Evolutionary conservation across 2,113 vertebrate genomes (phyloP), one percentile per base, ranked within the genome.

Genomic region (Siphamia tubifer): DNA sequence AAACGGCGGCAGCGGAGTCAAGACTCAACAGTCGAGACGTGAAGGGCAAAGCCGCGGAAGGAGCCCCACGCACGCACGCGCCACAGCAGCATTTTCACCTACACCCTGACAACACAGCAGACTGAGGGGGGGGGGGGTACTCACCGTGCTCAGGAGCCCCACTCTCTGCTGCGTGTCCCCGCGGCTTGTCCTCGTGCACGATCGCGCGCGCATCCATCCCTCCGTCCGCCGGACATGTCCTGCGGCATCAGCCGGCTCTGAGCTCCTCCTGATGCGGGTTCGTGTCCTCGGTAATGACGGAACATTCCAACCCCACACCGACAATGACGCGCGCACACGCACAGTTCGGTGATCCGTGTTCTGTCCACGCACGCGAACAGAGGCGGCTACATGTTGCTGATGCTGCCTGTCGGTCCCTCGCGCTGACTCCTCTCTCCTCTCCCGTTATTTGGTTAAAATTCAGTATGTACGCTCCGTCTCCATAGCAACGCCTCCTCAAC

Each of bases 391-490:
- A 91, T 93, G 90, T 93, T 90, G 90, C 91, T 91, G 79, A 16
- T 84, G 79, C 77, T 81, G 3, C 74, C 86, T 82, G 77, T 61
- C 63, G 61, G 23, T 72, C 82, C 61, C 85, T 74, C 84, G 80
- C 77, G 45, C 82, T 73, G 86, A 62, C 86, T 70, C 84, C n/a
- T n/a, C n/a, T 54, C 81, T 75, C 53, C 62, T 84, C 85, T 75
- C 84, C 69, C 58, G 58, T 89, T 88, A 84, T 85, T 91, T 88
- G 84, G 88, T 92, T 93, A 92, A 92, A 88, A 92, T 93, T 92
- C 92, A 90, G 90, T 93, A 93, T 93, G 90, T 91, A 93, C 86
- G 89, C 91, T 86, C 87, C 78, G 91, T 91, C 87, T 88, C 92
- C 90, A n/a, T 91, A 90, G 92, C 91, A 92, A 92, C 92, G 75